phyloP scores from a whole-genome alignment of 2,797 vertebrate species.

The Melanotaenia parkinsoni region DNA sequence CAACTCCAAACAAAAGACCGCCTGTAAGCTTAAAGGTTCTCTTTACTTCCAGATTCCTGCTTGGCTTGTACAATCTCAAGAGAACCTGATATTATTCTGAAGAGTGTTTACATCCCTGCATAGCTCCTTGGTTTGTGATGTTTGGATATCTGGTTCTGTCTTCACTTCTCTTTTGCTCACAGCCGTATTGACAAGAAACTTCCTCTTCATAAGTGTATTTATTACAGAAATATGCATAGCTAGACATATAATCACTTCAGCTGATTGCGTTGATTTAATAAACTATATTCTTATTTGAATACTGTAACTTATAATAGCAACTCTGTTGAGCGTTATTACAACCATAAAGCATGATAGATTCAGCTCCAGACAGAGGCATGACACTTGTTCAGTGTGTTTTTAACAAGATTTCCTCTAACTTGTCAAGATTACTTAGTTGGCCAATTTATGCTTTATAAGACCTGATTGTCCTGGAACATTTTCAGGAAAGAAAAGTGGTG shows the following conservation, averaged over 20 bases:
- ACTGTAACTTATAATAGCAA: background rate
- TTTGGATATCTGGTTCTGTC: slow-evolving; percentile 27
- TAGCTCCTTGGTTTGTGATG: slow-evolving; percentile 27
- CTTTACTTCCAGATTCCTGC: slow-evolving; percentile 9
- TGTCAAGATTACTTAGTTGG: slow-evolving; percentile 40
- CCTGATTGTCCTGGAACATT: slow-evolving; percentile 21
- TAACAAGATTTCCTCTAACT: slow-evolving; percentile 42
- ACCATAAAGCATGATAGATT: slow-evolving; percentile 21
- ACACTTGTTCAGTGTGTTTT: slow-evolving; percentile 27
- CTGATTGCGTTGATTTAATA: background rate
- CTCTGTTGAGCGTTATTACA: slow-evolving; percentile 10
- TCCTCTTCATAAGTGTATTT: background rate
- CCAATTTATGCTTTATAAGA: slow-evolving; percentile 34
- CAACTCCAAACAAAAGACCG: background rate
- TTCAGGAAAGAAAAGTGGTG: slow-evolving; percentile 24
- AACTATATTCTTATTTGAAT: slow-evolving; percentile 1
- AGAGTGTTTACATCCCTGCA: slow-evolving; percentile 24
- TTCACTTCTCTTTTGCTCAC: slow-evolving; percentile 39
- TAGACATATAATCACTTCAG: background rate
- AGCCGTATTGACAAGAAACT: background rate
- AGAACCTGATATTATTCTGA: slow-evolving; percentile 32
- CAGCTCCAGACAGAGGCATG: slow-evolving; percentile 21
- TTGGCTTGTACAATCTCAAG: background rate
- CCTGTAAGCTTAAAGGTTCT: slow-evolving; percentile 19
- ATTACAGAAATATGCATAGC: background rate